Conservation (phyloP, 1,140 invertebrate genomes). For the Physella acuta region DNA sequence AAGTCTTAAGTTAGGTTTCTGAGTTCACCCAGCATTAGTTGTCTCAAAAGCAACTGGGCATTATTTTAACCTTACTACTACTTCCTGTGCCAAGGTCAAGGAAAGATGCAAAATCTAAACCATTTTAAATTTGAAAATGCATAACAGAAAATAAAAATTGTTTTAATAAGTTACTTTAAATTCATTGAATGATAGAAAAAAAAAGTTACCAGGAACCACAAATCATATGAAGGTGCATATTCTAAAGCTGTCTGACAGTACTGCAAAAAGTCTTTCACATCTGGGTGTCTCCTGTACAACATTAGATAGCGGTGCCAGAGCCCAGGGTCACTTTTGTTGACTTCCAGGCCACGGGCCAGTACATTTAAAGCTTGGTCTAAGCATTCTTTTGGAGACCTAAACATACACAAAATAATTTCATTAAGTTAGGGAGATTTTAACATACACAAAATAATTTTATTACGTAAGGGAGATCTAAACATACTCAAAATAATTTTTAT, state of each 20-base stretch:
- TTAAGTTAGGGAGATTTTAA: too few relatives aligned
- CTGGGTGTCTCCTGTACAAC: slow-evolving; percentile 38
- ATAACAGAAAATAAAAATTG: too few relatives aligned
- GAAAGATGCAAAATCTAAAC: too few relatives aligned
- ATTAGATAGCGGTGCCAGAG: slow-evolving; percentile 52
- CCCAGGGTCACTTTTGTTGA: slow-evolving; percentile 41
- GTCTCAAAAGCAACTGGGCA: too few relatives aligned
- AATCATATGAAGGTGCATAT: slow-evolving; percentile 45
- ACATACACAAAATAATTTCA: slow-evolving; percentile 10
- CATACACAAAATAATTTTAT: background rate
- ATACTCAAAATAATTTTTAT: too few relatives aligned
- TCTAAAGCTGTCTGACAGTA: slow-evolving; percentile 45
- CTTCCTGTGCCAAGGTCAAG: too few relatives aligned
- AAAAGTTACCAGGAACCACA: slow-evolving; percentile 53
- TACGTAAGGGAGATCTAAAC: background rate
- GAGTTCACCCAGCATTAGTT: too few relatives aligned
- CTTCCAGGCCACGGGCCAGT: slow-evolving; percentile 51
- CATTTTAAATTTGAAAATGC: too few relatives aligned
- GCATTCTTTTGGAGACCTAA: slow-evolving; percentile 30
- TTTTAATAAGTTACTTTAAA: too few relatives aligned
- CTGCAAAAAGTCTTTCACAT: slow-evolving; percentile 37
- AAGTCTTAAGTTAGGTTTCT: too few relatives aligned
- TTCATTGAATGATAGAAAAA: too few relatives aligned
- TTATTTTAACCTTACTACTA: too few relatives aligned
- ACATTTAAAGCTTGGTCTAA: slow-evolving; percentile 54